phyloP scores from a whole-genome alignment of 2,113 vertebrate genomes.

The Pholis gunnellus region DNA sequence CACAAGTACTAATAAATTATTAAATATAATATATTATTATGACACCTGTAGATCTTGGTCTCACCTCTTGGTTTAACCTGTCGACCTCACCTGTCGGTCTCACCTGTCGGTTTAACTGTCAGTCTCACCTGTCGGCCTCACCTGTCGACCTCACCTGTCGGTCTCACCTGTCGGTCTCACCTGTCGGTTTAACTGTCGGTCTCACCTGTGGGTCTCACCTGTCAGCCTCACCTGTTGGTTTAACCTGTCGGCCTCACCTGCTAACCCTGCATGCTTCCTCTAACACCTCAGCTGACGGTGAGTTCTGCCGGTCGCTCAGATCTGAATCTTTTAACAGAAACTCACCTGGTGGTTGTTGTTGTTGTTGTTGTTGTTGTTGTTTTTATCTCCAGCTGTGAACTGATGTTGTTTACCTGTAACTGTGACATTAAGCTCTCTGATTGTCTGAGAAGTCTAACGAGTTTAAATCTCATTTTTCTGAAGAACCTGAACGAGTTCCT shows the following conservation, averaged over 20 bases:
- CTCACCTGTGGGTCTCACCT: too few species aligned
- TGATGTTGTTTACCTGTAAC: background rate
- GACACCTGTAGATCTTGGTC: too few species aligned
- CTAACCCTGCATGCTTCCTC: constrained; percentile 61
- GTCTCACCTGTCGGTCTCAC: background rate
- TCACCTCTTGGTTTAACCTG: background rate
- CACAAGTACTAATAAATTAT: too few species aligned
- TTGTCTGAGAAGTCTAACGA: background rate
- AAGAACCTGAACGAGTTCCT: too few species aligned
- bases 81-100: background rate
- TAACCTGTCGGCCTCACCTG: constrained; percentile 28
- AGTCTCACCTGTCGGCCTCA: too few species aligned
- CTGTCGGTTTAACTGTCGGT: background rate
- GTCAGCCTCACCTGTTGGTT: background rate
- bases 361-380: background rate
- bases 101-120: too few species aligned
- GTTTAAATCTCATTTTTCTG: background rate
- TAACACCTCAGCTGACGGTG: constrained; percentile 59
- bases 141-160: too few species aligned
- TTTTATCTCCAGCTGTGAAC: background rate
- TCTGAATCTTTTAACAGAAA: background rate
- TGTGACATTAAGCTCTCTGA: background rate
- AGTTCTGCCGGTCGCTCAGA: constrained; percentile 22
- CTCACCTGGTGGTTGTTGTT: too few species aligned
- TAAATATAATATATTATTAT: too few species aligned